Evolutionary conservation across 1,140 invertebrate genomes (phyloP).

Genomic region (Drusus annulatus): DNA sequence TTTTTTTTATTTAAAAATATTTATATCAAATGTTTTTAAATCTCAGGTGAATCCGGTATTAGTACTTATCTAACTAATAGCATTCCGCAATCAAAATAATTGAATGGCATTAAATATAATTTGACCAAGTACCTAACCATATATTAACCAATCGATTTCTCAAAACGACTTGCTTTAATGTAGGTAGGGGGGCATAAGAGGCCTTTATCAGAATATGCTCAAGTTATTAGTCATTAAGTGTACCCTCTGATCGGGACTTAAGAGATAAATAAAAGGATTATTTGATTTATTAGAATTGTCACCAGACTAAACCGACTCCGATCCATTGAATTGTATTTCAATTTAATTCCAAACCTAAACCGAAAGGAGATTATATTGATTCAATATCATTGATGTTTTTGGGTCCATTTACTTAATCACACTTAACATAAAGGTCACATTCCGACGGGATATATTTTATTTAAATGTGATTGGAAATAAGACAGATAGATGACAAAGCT

Average conservation of each 20-base stretch:
- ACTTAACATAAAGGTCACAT: conserved; percentile 29
- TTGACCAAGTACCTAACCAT: too few species aligned
- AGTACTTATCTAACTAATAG: too few species aligned
- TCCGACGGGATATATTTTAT: conserved; percentile 25
- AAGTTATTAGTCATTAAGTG: conserved; percentile 19
- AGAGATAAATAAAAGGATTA: conserved; percentile 33
- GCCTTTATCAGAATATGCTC: background rate
- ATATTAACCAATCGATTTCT: too few species aligned
- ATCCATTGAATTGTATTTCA: conserved; percentile 14
- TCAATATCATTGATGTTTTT: conserved; percentile 33
- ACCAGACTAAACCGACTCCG: background rate
- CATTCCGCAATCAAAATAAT: too few species aligned
- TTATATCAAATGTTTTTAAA: too few species aligned
- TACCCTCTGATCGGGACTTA: conserved; percentile 16
- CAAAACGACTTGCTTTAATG: too few species aligned
- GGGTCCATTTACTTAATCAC: conserved; percentile 32
- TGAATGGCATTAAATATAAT: too few species aligned
- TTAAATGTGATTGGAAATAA: conserved; percentile 20
- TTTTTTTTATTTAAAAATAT: too few species aligned
- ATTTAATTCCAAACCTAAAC: conserved; percentile 22
- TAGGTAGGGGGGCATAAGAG: too few species aligned
- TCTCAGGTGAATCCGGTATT: too few species aligned
- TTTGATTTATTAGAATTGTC: conserved; percentile 24
- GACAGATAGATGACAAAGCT: conserved; percentile 17
- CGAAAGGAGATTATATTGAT: conserved; percentile 33